A percentile compares a stretch with the other conserved stretches of the same genome.
phyloP scores from a whole-genome alignment of 2,888 invertebrate genomes.

The Cepaea hortensis region DNA sequence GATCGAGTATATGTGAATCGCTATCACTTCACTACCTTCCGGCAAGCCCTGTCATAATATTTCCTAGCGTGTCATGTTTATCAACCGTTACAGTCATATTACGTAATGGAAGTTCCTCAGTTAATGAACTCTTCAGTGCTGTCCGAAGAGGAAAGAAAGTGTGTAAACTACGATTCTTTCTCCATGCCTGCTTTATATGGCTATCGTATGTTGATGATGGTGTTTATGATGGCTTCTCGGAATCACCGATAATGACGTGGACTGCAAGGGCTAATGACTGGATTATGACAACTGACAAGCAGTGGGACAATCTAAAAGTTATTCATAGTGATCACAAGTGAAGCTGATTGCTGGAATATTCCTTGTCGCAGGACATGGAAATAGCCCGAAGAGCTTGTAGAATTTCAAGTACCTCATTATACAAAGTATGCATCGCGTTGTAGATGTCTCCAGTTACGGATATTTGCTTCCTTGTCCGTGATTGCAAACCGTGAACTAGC shows the following conservation, averaged over 20 bases:
- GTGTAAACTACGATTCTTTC: neutral
- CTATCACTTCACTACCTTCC: too few species aligned
- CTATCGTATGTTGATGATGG: neutral
- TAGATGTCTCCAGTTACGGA: neutral
- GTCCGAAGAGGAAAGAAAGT: neutral
- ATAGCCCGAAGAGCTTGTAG: neutral
- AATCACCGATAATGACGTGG: neutral
- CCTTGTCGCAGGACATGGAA: neutral
- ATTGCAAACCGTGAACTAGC: neutral
- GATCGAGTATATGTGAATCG: too few species aligned
- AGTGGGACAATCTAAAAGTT: slow-evolving; percentile 11
- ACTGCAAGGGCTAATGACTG: slow-evolving; percentile 10
- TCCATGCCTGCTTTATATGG: neutral
- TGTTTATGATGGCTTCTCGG: slow-evolving; percentile 5
- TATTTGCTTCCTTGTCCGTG: slow-evolving; percentile 2
- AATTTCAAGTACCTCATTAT: neutral
- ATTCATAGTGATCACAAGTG: slow-evolving; percentile 18
- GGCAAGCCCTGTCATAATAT: too few species aligned
- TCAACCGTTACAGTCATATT: neutral
- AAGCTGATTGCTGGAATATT: slow-evolving; percentile 23
- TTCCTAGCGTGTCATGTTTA: too few species aligned
- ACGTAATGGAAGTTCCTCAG: too few species aligned
- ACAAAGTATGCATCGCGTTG: neutral
- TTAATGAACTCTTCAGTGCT: too few species aligned
- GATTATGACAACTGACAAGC: slow-evolving; percentile 17